A percentile compares a stretch with the other conserved stretches of the same genome.
phyloP scores from a whole-genome alignment of 1,140 invertebrate species.

The Phthorimaea operculella region DNA sequence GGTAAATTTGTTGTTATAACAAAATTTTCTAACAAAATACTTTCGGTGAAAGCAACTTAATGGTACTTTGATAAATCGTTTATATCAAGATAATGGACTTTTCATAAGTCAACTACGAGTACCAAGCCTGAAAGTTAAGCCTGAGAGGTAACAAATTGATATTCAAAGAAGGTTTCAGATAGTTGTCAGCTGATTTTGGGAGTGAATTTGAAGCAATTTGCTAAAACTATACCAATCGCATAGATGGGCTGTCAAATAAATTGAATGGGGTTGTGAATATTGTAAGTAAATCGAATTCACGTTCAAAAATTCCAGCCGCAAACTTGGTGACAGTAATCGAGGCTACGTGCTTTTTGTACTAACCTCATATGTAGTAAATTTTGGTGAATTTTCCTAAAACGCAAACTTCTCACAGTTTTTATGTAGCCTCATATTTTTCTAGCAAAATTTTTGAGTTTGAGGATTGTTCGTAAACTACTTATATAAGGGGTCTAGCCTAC shows the following conservation, averaged over 20 bases:
- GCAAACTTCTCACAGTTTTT: no score
- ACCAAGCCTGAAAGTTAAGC: background rate
- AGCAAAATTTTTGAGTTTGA: no score
- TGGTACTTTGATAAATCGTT: slow-evolving; percentile 1
- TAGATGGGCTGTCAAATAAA: slow-evolving; percentile 11
- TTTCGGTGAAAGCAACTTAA: background rate
- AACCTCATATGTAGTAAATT: no score
- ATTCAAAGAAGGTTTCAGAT: slow-evolving; percentile 11
- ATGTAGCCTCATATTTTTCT: no score
- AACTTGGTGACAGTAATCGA: no score
- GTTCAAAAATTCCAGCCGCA: background rate
- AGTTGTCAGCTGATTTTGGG: slow-evolving; percentile 7
- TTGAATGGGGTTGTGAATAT: background rate
- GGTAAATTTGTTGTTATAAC: background rate
- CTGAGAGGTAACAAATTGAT: slow-evolving; percentile 8
- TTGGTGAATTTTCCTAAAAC: no score
- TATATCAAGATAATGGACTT: slow-evolving; percentile 1
- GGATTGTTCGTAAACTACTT: no score
- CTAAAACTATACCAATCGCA: slow-evolving; percentile 14
- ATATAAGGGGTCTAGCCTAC: no score
- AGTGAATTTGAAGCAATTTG: slow-evolving; percentile 11
- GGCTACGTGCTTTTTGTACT: no score
- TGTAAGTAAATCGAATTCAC: slow-evolving; percentile 2
- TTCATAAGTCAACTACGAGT: background rate
- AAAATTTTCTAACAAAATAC: background rate